Conservation (phyloP, 2,888 invertebrate genomes). For the Drosophila yooni region DNA sequence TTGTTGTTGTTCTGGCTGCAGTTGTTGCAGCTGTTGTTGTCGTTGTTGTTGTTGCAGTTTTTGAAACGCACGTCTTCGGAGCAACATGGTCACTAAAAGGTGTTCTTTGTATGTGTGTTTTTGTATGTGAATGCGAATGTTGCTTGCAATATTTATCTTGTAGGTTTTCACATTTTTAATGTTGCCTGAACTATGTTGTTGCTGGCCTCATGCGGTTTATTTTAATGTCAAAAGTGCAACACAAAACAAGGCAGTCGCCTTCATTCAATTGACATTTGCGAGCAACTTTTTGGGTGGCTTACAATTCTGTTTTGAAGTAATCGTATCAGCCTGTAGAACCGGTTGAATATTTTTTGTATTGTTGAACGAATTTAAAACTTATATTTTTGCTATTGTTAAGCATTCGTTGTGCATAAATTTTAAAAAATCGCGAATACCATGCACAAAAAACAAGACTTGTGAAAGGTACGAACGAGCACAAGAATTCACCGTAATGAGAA, state of each 20-base stretch:
- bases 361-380: slow-evolving; percentile 51
- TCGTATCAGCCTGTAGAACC: slow-evolving; percentile 48
- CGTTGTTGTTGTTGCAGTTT: slow-evolving; percentile 54
- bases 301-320: slow-evolving; percentile 54
- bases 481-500: slow-evolving; percentile 28
- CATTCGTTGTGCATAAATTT: slow-evolving; percentile 57
- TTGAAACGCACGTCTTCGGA: slow-evolving; percentile 76
- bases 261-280: slow-evolving; percentile 58
- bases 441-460: slow-evolving; percentile 13
- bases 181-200: slow-evolving; percentile 68
- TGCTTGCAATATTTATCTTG: slow-evolving; percentile 53
- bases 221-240: slow-evolving; percentile 60
- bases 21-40: slow-evolving; percentile 35
- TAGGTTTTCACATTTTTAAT: slow-evolving; percentile 65
- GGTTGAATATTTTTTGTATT: slow-evolving; percentile 57
- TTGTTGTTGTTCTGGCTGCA: slow-evolving; percentile 39
- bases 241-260: slow-evolving; percentile 51
- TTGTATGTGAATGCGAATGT: slow-evolving; percentile 55
- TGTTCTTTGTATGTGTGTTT: slow-evolving; percentile 46
- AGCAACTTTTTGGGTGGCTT: slow-evolving; percentile 51
- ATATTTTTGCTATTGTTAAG: slow-evolving; percentile 45
- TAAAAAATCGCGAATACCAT: slow-evolving; percentile 48
- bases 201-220: slow-evolving; percentile 41
- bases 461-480: slow-evolving; percentile 8
- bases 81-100: slow-evolving; percentile 65